Base-by-base conservation (phyloP, 2,888 invertebrate genomes). In the Amorpha juglandis region DNA sequence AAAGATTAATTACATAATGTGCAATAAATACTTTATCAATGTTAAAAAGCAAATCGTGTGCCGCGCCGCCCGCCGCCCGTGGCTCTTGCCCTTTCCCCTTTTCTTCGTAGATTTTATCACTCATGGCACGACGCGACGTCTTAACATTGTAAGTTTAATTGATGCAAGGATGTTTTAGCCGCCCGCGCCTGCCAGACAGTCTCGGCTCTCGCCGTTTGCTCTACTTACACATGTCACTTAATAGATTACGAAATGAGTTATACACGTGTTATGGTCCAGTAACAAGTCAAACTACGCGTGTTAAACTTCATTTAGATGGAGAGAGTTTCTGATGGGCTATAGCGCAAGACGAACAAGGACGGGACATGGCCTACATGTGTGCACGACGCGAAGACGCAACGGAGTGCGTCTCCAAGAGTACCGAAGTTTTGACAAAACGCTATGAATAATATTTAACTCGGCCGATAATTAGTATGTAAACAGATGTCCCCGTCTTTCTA, bases 141-240 rank as follows among this genome's bases (percentile, higher is more conserved):
- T 16, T 38, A 38, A 55, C 55, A 38, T 35, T 55, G 55, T 35
- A 55, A 53, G 16, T 16, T 55, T 11, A 42, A 58, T 58, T 19
- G 58, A 42, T 42, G 58, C 38, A 42, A 19, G 38, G 42, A 58
- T 42, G 53, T 19, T 11, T 58, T 58, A 58, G 19, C 21, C 58
- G 58, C 58, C 58, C 38, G 42, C 58, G 58, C 58, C 58, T 58
- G 42, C 58, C 42, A 58, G 42, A 58, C 58, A 58, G 58, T 58
- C 58, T 58, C 58, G 12, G 8, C 12, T 38, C 58, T 58, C 12
- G 27, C 21, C 52, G 38, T 19, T 58, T 58, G 42, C 58, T 58
- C 58, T 12, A 58, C 19, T 58, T 58, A 58, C 42, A 38, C 42
- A 19, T 58, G 58, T 38, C 42, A 53, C n/a, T n/a, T 53, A 6